phyloP scores from a whole-genome alignment of 2,888 invertebrate species.

The Chrysolina haemoptera region DNA sequence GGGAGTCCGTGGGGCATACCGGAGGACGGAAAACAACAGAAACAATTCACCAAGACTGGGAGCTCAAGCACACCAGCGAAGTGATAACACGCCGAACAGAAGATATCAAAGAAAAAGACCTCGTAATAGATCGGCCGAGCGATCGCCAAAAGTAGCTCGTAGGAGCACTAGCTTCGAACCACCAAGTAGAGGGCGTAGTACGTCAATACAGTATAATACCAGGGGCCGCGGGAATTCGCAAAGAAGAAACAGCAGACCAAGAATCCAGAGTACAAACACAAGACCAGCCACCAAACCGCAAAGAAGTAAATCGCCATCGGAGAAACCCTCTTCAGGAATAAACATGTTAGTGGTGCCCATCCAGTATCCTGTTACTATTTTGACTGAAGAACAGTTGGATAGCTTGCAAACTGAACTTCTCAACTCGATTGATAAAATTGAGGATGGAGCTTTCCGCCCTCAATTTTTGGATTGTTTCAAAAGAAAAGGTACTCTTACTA shows the following conservation, averaged over 20 bases:
- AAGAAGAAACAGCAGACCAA: slow-evolving; percentile 15
- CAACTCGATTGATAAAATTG: slow-evolving; percentile 38
- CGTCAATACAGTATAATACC: not conserved
- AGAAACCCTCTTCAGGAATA: slow-evolving; percentile 31
- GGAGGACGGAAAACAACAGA: slow-evolving; percentile 26
- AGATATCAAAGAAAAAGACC: slow-evolving; percentile 16
- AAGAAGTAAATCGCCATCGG: not conserved
- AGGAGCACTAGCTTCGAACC: slow-evolving; percentile 2
- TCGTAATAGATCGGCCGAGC: not conserved
- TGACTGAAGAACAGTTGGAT: slow-evolving; percentile 38
- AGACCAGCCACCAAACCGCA: slow-evolving; percentile 10
- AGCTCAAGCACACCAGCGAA: slow-evolving; percentile 5
- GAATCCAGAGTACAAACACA: not conserved
- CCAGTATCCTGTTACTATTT: slow-evolving; percentile 35
- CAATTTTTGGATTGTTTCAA: slow-evolving; percentile 42
- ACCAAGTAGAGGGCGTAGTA: slow-evolving; percentile 1
- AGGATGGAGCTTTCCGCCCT: slow-evolving; percentile 33
- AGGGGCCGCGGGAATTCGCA: slow-evolving; percentile 23
- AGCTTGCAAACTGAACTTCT: slow-evolving; percentile 40
- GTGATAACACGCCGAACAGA: not conserved
- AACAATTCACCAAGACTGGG: slow-evolving; percentile 14
- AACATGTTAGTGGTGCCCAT: slow-evolving; percentile 31
- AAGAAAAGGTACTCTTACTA: slow-evolving; percentile 36
- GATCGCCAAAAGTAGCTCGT: slow-evolving; percentile 14
- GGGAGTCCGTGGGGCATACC: slow-evolving; percentile 36